phyloP scores from a whole-genome alignment of 1,140 invertebrate genomes.

The Leptopilina clavipes region DNA sequence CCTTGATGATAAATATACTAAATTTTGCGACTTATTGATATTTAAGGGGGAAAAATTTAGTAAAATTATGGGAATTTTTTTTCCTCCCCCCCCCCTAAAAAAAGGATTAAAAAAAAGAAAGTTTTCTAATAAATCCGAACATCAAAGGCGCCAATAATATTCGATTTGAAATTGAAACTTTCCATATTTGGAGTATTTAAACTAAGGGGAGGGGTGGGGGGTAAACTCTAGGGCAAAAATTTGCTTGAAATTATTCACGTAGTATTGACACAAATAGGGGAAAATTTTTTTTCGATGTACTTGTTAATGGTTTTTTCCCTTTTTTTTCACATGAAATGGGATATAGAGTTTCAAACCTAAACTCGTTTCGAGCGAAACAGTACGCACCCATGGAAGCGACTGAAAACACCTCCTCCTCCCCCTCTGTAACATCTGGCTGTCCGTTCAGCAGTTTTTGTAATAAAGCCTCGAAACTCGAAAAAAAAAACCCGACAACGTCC shows the following conservation, averaged over 20 bases:
- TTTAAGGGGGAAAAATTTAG: no score
- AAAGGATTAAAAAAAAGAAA: not conserved
- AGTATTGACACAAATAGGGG: not conserved
- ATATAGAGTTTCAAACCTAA: constrained; percentile 7
- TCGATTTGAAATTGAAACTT: not conserved
- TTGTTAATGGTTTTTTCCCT: not conserved
- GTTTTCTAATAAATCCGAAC: not conserved
- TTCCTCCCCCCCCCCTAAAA: no score
- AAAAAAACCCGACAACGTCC: constrained; percentile 62
- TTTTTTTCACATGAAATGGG: constrained; percentile 12
- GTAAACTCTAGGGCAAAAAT: no score
- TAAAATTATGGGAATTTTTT: no score
- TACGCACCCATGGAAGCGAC: constrained; percentile 30
- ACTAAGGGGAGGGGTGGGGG: no score
- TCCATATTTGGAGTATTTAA: not conserved
- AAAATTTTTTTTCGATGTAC: not conserved
- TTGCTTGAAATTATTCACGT: not conserved
- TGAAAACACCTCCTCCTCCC: constrained; percentile 41
- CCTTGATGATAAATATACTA: not conserved
- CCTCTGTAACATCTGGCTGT: constrained; percentile 70
- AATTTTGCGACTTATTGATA: no score
- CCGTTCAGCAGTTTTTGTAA: constrained; percentile 70
- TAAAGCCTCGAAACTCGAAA: constrained; percentile 66
- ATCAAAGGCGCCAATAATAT: not conserved
- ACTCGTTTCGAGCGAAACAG: constrained; percentile 28